Evolutionary conservation across 2,113 vertebrate genomes (phyloP), one percentile per base, ranked within the genome.

Genomic region (Stigmatopora argus): DNA sequence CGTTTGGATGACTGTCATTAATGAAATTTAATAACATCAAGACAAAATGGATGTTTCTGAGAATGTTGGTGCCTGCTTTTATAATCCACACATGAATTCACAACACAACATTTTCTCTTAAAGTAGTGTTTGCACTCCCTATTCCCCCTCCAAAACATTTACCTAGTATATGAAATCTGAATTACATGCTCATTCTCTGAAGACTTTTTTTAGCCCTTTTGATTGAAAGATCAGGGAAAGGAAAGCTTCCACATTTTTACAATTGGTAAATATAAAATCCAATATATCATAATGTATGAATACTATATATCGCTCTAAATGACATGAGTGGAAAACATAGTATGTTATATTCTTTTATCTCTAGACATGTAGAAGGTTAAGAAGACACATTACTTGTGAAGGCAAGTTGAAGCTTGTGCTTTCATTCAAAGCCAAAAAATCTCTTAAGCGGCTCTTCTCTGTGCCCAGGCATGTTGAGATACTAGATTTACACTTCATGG

Each of bases 391-490:
- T 73, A 56, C 62, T 64, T 38, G 53, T 61, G 51, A 11, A 57
- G 81, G 67, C 88, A 87, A 74, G 89, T 84, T 69, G 48, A 56
- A 51, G 62, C 88, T 72, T 74, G 87, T 56, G 18, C 60, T 63
- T 62, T 67, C 5, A 60, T 59, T 67, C 23, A 66, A 45, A 57
- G 73, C 46, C 57, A 49, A 45, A 41, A 75, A 69, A 69, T 61
- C 31, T 62, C 10, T 62, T 62, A 52, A 21, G 68, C 59, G 19
- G 57, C 35, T 63, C 13, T 49, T 46, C 38, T 78, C 71, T 85
- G 63, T 78, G 82, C 69, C 80, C 74, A 70, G 75, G 78, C 87
- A 80, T 69, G 83, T 78, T 66, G 74, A 57, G 13, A 23, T 56
- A 31, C 2, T 31, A 7, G 53, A 56, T 15, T 56, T 15, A 31